Evolutionary conservation across 2,888 invertebrate species (phyloP), one percentile per base, ranked within the genome.

Genomic region (Actias luna): DNA sequence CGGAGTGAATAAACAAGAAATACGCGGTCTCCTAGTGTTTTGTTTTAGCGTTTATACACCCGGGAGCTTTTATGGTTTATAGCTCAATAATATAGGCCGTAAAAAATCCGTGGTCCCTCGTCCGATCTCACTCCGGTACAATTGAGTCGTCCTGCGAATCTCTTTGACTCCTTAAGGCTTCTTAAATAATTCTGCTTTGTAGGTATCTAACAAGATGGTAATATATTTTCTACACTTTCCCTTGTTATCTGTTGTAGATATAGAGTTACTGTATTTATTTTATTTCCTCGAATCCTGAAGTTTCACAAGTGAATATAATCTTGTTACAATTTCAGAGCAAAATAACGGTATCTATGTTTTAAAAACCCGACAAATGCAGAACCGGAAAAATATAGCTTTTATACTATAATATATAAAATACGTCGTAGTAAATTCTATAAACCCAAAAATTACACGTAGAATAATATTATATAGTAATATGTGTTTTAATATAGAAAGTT

Each of bases 21-120:
- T 85, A 83, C 83, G 84, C 82, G 83, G 81, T 78, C 76, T 81
- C 76, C 69, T 75, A 69, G 79, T 84, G 83, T 85, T 87, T 88
- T 88, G 84, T 88, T 85, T 84, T 79, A 85, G 78, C 80, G 82
- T 83, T 85, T 87, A 87, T 84, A 86, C 85, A 85, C 65, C 60
- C 64, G 78, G 78, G 73, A 76, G 82, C 80, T 78, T 87, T 88
- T 87, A 89, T 88, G 86, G 87, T 87, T 89, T 89, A 89, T 88
- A 74, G 86, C 85, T 82, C 85, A 88, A 89, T 89, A 89, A 86
- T 88, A 86, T 83, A 79, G 88, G 75, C 75, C 84, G 79, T 89
- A 88, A 89, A 87, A n/a, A 82, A 79, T 73, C 76, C 77, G 79
- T 80, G 78, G 83, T 79, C 83, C 82, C 79, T 78, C 80, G 80